Evolutionary conservation across 2,113 vertebrate species (phyloP).

Genomic region (Oostethus manadensis): DNA sequence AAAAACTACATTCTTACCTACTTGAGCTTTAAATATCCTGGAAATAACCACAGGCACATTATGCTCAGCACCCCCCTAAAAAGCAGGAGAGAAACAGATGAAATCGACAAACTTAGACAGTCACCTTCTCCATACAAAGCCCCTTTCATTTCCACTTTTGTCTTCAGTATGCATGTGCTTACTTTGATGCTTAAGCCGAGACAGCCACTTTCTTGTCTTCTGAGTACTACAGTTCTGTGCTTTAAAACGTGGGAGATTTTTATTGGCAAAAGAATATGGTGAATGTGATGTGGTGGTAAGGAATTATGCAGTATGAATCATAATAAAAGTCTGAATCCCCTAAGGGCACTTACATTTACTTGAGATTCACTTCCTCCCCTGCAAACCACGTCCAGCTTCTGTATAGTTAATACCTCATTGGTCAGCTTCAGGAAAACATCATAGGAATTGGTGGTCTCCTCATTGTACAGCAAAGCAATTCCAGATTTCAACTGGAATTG

Average conservation of each 20-base stretch:
- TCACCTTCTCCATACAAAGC: conserved; percentile 19
- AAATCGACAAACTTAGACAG: not conserved
- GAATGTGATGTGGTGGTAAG: conserved; percentile 37
- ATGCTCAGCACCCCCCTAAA: conserved; percentile 90
- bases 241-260: conserved; percentile 87
- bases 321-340: conserved; percentile 18
- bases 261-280: conserved; percentile 69
- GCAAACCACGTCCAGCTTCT: conserved; percentile 89
- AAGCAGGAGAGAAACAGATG: conserved; percentile 42
- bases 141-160: conserved; percentile 26
- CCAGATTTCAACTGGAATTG: conserved; percentile 81
- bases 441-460: conserved; percentile 79
- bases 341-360: conserved; percentile 83
- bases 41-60: conserved; percentile 93
- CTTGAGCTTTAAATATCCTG: conserved; percentile 92
- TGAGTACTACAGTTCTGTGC: conserved; percentile 95
- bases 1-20: conserved; percentile 75
- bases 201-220: conserved; percentile 83
- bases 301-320: conserved; percentile 25
- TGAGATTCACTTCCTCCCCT: conserved; percentile 73
- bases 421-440: conserved; percentile 86
- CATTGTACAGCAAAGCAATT: conserved; percentile 80
- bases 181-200: conserved; percentile 96
- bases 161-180: conserved; percentile 53
- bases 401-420: conserved; percentile 84